Base-by-base conservation (phyloP, 2,888 invertebrate species). In the Drosophila kanekoi region DNA sequence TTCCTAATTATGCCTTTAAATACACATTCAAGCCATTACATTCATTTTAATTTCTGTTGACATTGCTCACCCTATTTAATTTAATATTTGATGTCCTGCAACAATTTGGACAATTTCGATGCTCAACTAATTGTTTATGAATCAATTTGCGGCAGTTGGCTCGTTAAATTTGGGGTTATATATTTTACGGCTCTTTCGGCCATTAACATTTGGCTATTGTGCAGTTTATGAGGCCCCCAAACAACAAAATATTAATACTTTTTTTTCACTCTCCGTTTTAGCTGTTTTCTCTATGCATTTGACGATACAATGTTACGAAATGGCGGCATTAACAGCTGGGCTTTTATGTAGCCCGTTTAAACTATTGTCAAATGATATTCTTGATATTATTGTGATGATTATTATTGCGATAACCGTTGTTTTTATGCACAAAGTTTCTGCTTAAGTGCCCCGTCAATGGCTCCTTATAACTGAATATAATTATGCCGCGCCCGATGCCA, bases 311-410 rank as follows among this genome's bases (percentile, higher is more conserved):
- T 72, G 45, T 51, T 68, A 62, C 52, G 78, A 72, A 76, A 79
- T 68, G 83, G 53, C 40, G 63, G 47, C 65, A 78, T 85, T 72
- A 84, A 84, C 89, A 78, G 58, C 71, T 87, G 72, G 70, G 32
- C 52, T 81, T 87, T 83, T 84, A 85, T 87, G 84, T 68, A 63
- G 72, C 64, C 37, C 61, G 43, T 48, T 54, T 54, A 28, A 84
- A 89, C 89, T 83, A 83, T 89, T 84, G 79, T 65, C 87, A 62
- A 85, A 75, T 69, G 75, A 87, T 83, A 52, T 61, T 44, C 57
- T 68, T 47, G 48, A 47, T 77, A 72, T 74, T 87, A 69, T 64
- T 77, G 65, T 79, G 69, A 85, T 77, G 75, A 67, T 78, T 73
- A 59, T 76, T 75, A 44, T 76, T 48, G 40, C 59, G 76, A 65